Conservation (phyloP, 1,140 invertebrate species). For the Apis florea region DNA sequence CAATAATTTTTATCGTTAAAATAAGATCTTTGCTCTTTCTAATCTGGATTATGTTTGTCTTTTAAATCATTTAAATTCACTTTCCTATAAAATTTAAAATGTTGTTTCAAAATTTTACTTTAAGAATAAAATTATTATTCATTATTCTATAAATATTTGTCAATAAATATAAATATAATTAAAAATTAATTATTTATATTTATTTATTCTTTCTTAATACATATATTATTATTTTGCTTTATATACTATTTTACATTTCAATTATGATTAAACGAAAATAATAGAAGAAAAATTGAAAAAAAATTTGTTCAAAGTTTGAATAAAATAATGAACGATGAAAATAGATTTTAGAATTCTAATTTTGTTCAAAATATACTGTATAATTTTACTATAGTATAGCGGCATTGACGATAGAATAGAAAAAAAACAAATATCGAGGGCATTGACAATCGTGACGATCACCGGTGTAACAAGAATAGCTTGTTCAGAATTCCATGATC, state of each 20-base stretch:
- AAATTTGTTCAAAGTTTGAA: not conserved
- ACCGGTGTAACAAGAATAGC: not conserved
- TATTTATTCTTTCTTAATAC: no score
- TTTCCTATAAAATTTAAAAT: not conserved
- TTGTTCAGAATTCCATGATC: not conserved
- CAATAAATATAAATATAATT: no score
- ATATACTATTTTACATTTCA: no score
- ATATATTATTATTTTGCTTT: no score
- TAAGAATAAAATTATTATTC: no score
- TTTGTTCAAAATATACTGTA: not conserved
- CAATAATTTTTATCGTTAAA: not conserved
- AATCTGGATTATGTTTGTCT: not conserved
- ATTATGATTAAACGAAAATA: not conserved
- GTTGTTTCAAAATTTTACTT: not conserved
- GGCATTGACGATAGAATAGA: not conserved
- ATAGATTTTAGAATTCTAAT: not conserved
- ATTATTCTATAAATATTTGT: no score
- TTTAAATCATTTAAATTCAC: not conserved
- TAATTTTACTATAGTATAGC: not conserved
- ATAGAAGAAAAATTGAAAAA: not conserved
- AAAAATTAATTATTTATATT: no score
- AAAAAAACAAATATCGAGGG: not conserved
- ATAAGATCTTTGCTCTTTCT: not conserved
- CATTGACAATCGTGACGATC: conserved; percentile 5
- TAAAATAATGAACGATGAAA: not conserved